Base-by-base conservation (phyloP, 1,140 invertebrate species). In the Drosophila rhopaloa region DNA sequence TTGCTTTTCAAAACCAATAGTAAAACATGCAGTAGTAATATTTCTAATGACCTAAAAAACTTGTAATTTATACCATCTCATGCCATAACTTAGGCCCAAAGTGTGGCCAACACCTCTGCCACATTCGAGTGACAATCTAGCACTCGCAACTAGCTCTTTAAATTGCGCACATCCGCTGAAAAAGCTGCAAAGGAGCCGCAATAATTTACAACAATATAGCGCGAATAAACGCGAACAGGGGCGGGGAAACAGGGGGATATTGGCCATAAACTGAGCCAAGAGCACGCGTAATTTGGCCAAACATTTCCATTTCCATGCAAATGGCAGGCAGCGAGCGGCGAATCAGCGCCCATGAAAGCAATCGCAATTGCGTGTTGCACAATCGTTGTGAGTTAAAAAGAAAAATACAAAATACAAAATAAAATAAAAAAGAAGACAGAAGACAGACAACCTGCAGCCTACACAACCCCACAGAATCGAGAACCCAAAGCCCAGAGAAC, bases 301-400 rank as follows among this genome's bases (percentile, higher is more conserved):
- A 70, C 47, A 67, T 62, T 62, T 70, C 61, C 68, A 82, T 82
- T 86, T 86, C 62, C 79, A 86, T 86, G 84, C 82, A 86, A 85
- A 85, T 85, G 75, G 65, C 78, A 47, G 54, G 14, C 53, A 65
- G 58, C 57, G 41, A 70, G 74, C 74, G 78, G 82, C 81, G 79
- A 84, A 84, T 83, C 81, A 76, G 62, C 47, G 55, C 61, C 62
- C 79, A 73, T 82, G 83, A 75, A 88, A 75, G 74, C 81, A 78
- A 80, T 86, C 56, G 44, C 82, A 82, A 88, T 85, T 82, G 81
- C 81, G 82, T 85, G 82, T 88, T 85, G 82, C 82, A 88, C 83
- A 85, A 85, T 88, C 82, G 77, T 85, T 82, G 83, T 19, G 16
- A 19, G 65, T 32, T 11, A 24, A 37, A 41, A 14, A 48, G 5